Evolutionary conservation across 2,888 invertebrate genomes (phyloP).

Genomic region (Petrolisthes cinctipes): DNA sequence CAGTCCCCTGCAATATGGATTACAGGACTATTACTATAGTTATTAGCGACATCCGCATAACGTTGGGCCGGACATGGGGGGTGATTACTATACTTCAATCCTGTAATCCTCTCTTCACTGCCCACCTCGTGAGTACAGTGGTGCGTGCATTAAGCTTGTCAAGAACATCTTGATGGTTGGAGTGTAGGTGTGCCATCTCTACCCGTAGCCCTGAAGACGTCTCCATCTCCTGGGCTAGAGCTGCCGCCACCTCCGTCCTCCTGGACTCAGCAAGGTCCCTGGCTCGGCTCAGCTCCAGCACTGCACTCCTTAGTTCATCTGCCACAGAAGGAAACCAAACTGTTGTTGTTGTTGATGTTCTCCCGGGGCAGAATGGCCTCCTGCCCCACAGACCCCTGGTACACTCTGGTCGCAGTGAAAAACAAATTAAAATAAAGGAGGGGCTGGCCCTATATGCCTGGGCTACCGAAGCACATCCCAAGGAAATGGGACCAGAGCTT

Average conservation of each 20-base stretch:
- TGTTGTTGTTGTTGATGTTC: slow-evolving; percentile 15
- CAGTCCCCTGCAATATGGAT: too few species aligned
- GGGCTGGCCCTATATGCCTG: too few species aligned
- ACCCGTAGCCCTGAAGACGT: slow-evolving; percentile 74
- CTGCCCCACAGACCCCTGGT: too few species aligned
- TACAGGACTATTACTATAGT: not conserved
- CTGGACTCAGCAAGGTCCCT: slow-evolving; percentile 56
- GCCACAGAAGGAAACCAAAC: slow-evolving; percentile 13
- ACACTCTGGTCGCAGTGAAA: too few species aligned
- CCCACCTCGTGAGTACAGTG: slow-evolving; percentile 77
- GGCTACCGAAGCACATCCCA: too few species aligned
- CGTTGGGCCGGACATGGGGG: not conserved
- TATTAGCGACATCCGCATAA: not conserved
- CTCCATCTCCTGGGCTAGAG: slow-evolving; percentile 70
- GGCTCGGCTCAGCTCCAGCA: slow-evolving; percentile 56
- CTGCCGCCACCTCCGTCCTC: slow-evolving; percentile 44
- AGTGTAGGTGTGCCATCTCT: slow-evolving; percentile 72
- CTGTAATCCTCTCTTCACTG: not conserved
- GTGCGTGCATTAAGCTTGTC: slow-evolving; percentile 72
- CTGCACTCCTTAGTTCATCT: slow-evolving; percentile 61
- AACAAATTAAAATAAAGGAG: too few species aligned
- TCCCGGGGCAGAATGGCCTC: slow-evolving; percentile 41
- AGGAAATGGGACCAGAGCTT: too few species aligned
- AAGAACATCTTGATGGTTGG: slow-evolving; percentile 68
- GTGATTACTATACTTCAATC: not conserved